These are phyloP conservation scores for Halcyon senegalensis DNA, from an alignment of 2,113 vertebrate genomes.

Conservation along the genomic window DNA sequence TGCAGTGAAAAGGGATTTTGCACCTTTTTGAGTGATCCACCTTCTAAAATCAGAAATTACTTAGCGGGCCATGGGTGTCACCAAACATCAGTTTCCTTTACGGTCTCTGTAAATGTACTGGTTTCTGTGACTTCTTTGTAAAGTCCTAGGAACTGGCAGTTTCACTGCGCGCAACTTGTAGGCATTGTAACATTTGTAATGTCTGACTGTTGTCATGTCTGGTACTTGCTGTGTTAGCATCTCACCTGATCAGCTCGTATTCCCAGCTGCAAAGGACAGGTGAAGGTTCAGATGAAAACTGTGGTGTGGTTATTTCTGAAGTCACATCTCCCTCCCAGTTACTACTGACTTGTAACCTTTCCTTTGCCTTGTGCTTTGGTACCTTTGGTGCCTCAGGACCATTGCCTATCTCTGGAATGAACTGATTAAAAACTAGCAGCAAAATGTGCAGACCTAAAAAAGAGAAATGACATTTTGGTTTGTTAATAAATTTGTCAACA, in stretches of 20 bases:
- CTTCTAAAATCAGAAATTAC: background rate
- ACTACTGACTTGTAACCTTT: background rate
- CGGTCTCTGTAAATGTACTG: background rate
- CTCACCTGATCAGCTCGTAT: background rate
- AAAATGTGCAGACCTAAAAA: background rate
- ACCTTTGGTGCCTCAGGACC: background rate
- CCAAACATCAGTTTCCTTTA: background rate
- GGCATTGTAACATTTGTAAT: too few species aligned
- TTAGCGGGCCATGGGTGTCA: background rate
- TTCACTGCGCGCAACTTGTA: accelerated
- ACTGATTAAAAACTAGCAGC: background rate
- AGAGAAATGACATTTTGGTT: background rate
- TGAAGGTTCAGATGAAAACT: background rate
- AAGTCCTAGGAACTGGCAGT: background rate
- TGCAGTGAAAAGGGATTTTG: background rate
- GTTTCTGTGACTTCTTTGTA: background rate
- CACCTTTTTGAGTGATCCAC: background rate
- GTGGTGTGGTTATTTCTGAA: background rate
- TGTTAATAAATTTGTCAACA: background rate
- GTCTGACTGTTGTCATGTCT: background rate
- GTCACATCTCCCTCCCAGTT: background rate
- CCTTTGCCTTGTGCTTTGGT: background rate
- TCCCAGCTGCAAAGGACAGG: background rate
- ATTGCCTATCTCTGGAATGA: background rate
- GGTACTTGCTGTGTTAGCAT: background rate